Percentiles rank a stretch among this genome's conserved stretches.
Conservation (phyloP, 1,140 invertebrate species). For the Epicauta chinensis region DNA sequence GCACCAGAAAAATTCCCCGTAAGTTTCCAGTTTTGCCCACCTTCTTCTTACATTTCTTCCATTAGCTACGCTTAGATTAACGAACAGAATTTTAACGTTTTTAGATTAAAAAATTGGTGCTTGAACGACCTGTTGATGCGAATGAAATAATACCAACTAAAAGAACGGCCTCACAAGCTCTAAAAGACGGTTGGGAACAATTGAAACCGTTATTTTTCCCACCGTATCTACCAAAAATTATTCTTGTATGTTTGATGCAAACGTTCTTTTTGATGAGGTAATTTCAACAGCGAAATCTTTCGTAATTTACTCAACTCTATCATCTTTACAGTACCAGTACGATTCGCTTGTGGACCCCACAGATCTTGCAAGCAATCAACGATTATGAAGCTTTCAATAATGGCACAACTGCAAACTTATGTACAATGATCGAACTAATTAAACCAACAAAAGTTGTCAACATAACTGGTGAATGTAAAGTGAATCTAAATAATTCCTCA, state of each 20-base stretch:
- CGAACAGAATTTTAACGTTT: background rate
- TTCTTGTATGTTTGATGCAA: constrained; percentile 28
- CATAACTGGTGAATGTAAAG: constrained; percentile 6
- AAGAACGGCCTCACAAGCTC: constrained; percentile 16
- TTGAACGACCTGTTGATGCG: constrained; percentile 19
- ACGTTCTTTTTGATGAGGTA: constrained; percentile 28
- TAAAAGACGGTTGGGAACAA: constrained; percentile 26
- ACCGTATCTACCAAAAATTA: constrained; percentile 19
- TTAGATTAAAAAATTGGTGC: constrained; percentile 25
- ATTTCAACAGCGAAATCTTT: too few species aligned
- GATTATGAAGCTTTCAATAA: constrained; percentile 26
- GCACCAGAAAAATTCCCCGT: constrained; percentile 57
- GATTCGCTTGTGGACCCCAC: constrained; percentile 54
- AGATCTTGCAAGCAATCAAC: constrained; percentile 52
- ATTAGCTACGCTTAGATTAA: too few species aligned
- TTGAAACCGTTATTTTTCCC: constrained; percentile 25
- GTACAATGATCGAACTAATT: constrained; percentile 27
- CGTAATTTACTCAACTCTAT: too few species aligned
- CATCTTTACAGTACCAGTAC: constrained; percentile 46
- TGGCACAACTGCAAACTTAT: constrained; percentile 19
- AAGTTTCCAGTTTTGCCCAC: too few species aligned
- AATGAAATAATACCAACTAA: constrained; percentile 1
- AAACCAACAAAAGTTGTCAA: constrained; percentile 1
- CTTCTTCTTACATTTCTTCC: background rate
- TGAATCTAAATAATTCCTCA: constrained; percentile 19